Conservation (phyloP, 2,797 vertebrate species). For the Poecile montanus region DNA sequence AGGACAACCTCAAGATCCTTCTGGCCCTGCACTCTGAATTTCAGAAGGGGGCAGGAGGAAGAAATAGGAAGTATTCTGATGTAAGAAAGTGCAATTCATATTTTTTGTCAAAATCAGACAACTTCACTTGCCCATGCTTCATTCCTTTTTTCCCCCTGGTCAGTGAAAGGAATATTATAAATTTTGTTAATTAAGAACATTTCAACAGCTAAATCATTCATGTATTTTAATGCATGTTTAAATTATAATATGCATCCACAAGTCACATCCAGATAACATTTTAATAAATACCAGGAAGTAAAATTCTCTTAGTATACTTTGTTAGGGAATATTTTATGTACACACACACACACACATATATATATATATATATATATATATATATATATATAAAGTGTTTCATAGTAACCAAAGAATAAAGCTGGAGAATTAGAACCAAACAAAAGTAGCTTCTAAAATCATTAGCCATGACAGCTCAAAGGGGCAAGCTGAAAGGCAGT, state of each 20-base stretch:
- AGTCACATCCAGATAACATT: background rate
- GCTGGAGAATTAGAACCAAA: background rate
- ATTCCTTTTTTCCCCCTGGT: background rate
- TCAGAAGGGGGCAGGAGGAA: rapidly evolving
- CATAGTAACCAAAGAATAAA: background rate
- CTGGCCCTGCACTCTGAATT: background rate
- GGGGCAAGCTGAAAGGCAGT: background rate
- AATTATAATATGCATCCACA: background rate
- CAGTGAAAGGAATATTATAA: background rate
- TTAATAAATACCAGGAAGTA: background rate
- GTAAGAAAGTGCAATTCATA: background rate
- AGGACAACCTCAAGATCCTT: background rate
- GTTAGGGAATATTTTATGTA: background rate
- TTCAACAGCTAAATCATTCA: background rate
- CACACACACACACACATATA: too few species aligned
- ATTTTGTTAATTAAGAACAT: background rate
- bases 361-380: too few species aligned
- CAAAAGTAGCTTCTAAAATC: background rate
- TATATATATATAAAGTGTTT: background rate
- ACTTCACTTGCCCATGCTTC: background rate
- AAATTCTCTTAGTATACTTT: background rate
- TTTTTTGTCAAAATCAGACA: background rate
- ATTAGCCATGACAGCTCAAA: background rate
- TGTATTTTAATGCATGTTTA: background rate
- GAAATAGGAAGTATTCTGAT: background rate